Evolutionary conservation across 2,113 vertebrate species (phyloP).

Genomic region (Oenanthe oenanthe): DNA sequence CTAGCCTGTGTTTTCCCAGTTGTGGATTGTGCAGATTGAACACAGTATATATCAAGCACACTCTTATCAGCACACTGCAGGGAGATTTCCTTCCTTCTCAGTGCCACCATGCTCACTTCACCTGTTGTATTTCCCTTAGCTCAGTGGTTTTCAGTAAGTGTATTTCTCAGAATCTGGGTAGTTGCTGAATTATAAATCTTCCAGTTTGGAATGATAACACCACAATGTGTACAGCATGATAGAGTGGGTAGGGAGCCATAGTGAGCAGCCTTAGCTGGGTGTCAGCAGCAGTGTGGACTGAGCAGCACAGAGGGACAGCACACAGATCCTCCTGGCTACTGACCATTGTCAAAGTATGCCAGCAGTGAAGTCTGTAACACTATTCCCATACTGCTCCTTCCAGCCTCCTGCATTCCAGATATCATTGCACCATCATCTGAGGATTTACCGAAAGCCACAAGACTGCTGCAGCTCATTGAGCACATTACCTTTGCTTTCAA

Average conservation of each 20-base stretch:
- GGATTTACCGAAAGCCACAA: neutral
- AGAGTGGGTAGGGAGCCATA: neutral
- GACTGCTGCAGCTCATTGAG: neutral
- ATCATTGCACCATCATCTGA: neutral
- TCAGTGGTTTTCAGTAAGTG: neutral
- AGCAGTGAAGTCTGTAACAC: neutral
- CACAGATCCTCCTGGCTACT: neutral
- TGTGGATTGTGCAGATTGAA: neutral
- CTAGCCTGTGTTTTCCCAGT: slow-evolving; percentile 17
- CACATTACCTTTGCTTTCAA: neutral
- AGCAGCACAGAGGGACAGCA: neutral
- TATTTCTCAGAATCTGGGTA: slow-evolving; percentile 26
- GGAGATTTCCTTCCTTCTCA: slow-evolving; percentile 50
- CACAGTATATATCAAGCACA: neutral
- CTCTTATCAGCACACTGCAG: slow-evolving; percentile 54
- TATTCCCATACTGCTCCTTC: neutral
- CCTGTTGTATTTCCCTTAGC: slow-evolving; percentile 27
- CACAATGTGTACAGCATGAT: neutral
- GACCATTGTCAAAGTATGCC: neutral
- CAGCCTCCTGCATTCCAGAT: neutral
- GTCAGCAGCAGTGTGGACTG: neutral
- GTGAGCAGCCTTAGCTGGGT: neutral
- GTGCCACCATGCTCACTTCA: slow-evolving; percentile 27
- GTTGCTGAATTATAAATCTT: neutral
- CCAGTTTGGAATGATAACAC: neutral